Conservation (phyloP, 2,888 invertebrate genomes). For the Congeria kusceri region DNA sequence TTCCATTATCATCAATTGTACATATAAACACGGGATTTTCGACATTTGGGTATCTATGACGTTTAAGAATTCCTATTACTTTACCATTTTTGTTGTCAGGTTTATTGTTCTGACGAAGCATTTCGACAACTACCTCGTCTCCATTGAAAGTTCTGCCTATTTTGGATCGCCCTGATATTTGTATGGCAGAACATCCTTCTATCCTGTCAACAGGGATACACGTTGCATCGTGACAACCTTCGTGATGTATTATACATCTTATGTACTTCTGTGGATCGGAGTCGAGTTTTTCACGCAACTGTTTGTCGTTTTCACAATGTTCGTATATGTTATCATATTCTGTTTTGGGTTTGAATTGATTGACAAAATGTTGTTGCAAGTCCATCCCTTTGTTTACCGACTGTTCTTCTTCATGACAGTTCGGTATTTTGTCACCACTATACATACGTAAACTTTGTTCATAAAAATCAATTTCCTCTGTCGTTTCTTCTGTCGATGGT, state of each 20-base stretch:
- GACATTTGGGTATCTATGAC: slow-evolving; percentile 32
- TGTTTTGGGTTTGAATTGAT: too few species aligned
- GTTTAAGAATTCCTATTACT: slow-evolving; percentile 55
- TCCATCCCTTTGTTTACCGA: too few species aligned
- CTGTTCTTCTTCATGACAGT: too few species aligned
- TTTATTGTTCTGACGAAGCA: slow-evolving; percentile 30
- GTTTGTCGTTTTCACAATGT: too few species aligned
- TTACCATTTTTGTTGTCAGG: slow-evolving; percentile 52
- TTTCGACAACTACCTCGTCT: slow-evolving; percentile 65
- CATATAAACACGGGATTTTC: slow-evolving; percentile 63
- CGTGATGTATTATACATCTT: not conserved
- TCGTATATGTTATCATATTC: too few species aligned
- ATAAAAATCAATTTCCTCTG: too few species aligned
- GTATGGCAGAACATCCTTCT: not conserved
- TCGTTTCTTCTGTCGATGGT: too few species aligned
- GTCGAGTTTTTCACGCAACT: not conserved
- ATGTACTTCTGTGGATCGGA: not conserved
- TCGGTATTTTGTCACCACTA: too few species aligned
- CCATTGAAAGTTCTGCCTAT: slow-evolving; percentile 62
- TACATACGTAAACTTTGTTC: too few species aligned
- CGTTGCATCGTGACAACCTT: not conserved
- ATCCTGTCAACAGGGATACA: not conserved
- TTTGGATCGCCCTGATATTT: slow-evolving; percentile 62
- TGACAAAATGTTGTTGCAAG: too few species aligned
- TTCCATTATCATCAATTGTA: slow-evolving; percentile 58